Conservation (phyloP, 2,888 invertebrate species). For the Chymomyza fuscimana region DNA sequence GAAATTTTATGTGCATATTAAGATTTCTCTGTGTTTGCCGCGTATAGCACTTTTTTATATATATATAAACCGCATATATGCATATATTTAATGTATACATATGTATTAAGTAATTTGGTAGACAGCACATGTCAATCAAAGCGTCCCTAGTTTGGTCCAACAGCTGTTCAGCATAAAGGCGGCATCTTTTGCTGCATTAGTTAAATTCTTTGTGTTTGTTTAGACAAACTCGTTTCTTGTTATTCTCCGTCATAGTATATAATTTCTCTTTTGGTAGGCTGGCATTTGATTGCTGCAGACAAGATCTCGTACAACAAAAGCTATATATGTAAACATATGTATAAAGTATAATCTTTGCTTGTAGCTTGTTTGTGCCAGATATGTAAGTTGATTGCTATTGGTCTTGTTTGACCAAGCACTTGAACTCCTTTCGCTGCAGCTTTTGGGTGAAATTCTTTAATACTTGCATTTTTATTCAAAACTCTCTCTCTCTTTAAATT, state of each 20-base stretch:
- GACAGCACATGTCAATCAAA: conserved; percentile 2
- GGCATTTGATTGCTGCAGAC: neutral
- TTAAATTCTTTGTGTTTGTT: conserved; percentile 7
- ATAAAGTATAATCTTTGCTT: neutral
- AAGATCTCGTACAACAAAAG: neutral
- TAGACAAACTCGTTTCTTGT: conserved; percentile 12
- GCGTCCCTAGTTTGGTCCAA: neutral
- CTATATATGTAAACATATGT: too few relatives aligned
- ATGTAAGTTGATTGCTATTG: neutral
- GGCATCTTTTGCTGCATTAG: neutral
- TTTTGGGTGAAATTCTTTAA: neutral
- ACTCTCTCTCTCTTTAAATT: neutral
- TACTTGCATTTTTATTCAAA: neutral
- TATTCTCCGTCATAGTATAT: neutral
- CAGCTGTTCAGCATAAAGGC: neutral
- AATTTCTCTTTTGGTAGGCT: conserved; percentile 11
- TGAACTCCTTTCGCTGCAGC: conserved; percentile 1
- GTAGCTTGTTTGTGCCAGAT: neutral
- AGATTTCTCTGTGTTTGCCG: conserved; percentile 1
- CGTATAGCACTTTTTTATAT: neutral
- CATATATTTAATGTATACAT: neutral
- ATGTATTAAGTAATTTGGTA: neutral
- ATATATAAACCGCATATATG: neutral
- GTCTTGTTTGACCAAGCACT: conserved; percentile 2
- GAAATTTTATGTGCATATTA: neutral